Base-by-base conservation (phyloP, 2,797 vertebrate genomes). In the Paedocypris micromegethes region DNA sequence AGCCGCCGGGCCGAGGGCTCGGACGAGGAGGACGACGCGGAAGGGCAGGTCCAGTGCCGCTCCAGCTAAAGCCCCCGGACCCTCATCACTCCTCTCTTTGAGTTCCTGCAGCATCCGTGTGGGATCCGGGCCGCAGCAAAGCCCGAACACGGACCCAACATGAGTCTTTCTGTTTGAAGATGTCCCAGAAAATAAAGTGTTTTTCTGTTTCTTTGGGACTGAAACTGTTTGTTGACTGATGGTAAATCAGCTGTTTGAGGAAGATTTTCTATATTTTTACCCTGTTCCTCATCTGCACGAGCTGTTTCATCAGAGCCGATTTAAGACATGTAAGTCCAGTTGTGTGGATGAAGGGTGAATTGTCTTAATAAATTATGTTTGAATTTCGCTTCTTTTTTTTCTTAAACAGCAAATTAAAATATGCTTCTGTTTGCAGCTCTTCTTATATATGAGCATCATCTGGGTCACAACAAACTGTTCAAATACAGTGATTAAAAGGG, bases 21-120 rank as follows among this genome's bases (percentile, higher is more conserved):
- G 0, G 96, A 98, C 0, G 97, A 99, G 0, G 97, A 99, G 83
- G 94, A 97, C 87, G 93, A 88, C 90, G 90, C 94, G 1, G 97
- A 98, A 80, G 93, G 95, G 82, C 95, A 98, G 83, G 94, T 98
- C 64, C 96, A 98, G 81, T 99, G 97, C 84, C 92, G 95, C 83
- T 93, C 96, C 75, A 98, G 95, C 91, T 99, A 98, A 92, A 82
- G 70, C 46, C 72, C 83, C 65, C 51, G 47, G 38, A 54, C 58
- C 65, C 23, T 23, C 23, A 23, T 23, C 23, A 23, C 23, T 23
- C 23, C 23, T 23, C 1, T 77, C 76, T 77, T 80, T 67, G 75
- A 74, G 78, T 23, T 23, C 23, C 23, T 23, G 23, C 23, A 23
- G 23, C 23, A 23, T 23, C 23, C 23, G 23, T 1, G 23, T 23